Base-by-base conservation (phyloP, 1,140 invertebrate species). In the Diprion similis region DNA sequence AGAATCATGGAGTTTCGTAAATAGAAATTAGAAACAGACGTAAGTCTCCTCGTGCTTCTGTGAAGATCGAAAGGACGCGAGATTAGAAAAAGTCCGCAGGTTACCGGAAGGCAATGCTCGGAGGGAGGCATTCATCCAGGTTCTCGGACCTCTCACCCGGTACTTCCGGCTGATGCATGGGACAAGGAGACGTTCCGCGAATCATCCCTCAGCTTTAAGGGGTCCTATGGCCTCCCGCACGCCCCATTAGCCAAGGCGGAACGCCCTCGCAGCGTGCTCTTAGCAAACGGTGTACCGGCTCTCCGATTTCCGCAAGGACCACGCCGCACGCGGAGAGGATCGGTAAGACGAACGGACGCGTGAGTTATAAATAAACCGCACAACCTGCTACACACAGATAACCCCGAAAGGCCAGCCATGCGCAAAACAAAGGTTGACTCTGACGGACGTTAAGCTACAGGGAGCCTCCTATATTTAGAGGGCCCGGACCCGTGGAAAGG, bases 391-490 rank as follows among this genome's bases (percentile, higher is more conserved):
- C 76, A 81, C 75, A 77, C 79, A 81, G 81, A 83, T 83, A 83
- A 83, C 81, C 78, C 75, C 78, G 73, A 73, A 83, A 81, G 80
- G 76, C 69, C 76, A 80, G 75, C 77, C 82, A 83, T 82, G 82
- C 80, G 81, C 70, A 76, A 83, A 83, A 83, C 79, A 78, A 78
- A 81, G 81, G 78, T 82, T 79, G 82, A 83, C 80, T 79, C 81
- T 78, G 76, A 73, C 8, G 46, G 66, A 15, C 19, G 51, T 59
- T 59, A 73, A 46, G 51, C 71, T 66, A 71, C 47, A 71, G 1
- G 48, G n/a, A n/a, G 59, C 66, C 71, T 48, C 67, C 51, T 51
- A 73, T 24, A 66, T 51, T 9, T 7, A 37, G 24, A 37, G 24
- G 24, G 6, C 24, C 51, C n/a, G 4, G 51, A 59, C 51, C 11